phyloP scores from a whole-genome alignment of 2,888 invertebrate species.

The Tetropium fuscum region DNA sequence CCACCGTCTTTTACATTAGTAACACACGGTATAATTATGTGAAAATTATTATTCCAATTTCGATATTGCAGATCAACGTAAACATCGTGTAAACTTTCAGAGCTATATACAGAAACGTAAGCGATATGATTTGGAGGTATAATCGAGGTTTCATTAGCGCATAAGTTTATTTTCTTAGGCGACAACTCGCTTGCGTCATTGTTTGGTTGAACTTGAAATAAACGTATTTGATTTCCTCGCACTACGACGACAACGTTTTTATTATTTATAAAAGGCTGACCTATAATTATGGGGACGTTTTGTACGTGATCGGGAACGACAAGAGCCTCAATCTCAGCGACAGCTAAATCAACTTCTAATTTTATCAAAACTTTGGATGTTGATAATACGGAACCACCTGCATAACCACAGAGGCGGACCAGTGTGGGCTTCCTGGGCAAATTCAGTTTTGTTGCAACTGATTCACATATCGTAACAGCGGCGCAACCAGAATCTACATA shows the following conservation, averaged over 20 bases:
- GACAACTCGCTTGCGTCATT: too few species aligned
- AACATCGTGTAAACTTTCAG: conserved; percentile 14
- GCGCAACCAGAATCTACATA: conserved; percentile 38
- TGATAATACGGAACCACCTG: conserved; percentile 23
- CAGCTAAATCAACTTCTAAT: conserved; percentile 30
- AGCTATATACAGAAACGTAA: conserved; percentile 11
- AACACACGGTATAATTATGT: conserved; percentile 23
- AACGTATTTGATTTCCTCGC: conserved; percentile 28
- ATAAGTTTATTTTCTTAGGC: conserved; percentile 14
- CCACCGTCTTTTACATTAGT: conserved; percentile 11
- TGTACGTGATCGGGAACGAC: conserved; percentile 38
- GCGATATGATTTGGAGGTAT: conserved; percentile 29
- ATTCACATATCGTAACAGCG: conserved; percentile 27
- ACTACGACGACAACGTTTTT: conserved; percentile 31
- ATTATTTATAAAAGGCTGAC: conserved; percentile 37
- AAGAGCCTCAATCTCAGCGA: conserved; percentile 31
- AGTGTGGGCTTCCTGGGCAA: conserved; percentile 14
- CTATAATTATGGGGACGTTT: conserved; percentile 38
- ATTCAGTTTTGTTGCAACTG: conserved; percentile 15
- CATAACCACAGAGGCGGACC: conserved; percentile 28
- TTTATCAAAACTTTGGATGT: conserved; percentile 20
- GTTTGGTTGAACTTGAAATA: conserved; percentile 10
- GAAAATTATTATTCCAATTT: conserved; percentile 19
- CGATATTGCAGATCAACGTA: conserved; percentile 27
- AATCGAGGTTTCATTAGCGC: conserved; percentile 16